Base-by-base conservation (phyloP, 1,140 invertebrate species). In the Trissolcus basalis region DNA sequence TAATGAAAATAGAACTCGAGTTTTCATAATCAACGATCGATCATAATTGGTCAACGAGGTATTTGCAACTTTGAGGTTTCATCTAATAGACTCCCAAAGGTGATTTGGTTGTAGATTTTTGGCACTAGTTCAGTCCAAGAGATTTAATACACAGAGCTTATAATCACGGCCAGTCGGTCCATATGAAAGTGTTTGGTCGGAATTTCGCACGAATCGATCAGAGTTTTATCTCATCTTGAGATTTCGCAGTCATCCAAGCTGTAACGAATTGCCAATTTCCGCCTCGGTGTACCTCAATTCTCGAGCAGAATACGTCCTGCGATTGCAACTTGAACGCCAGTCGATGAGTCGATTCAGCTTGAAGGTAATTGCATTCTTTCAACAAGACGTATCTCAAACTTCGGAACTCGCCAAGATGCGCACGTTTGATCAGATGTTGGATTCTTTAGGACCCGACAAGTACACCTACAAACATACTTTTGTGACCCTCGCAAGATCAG, bases 211-310 rank as follows among this genome's bases (percentile, higher is more conserved):
- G 65, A 70, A 70, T 76, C 65, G 73, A 76, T 70, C 55, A 61
- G 44, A 32, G 65, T 60, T 76, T 64, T 69, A 76, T 75, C 72
- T 75, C 48, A 36, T 15, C 39, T 56, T 15, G 47, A 75, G 64
- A 68, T 60, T 72, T 65, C 60, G 61, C 43, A 67, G 53, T 58
- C 59, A 75, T 67, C 61, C 15, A 58, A 63, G 27, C 44, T 19
- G 33, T 58, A 71, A 63, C 77, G 51, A 70, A 75, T 45, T 63
- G 58, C 65, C 74, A 71, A 77, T 77, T 68, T 77, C 74, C 61
- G 64, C 36, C 56, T 53, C 15, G 69, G 69, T 55, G 44, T 65
- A 49, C 55, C 69, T 73, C 69, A 54, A 60, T 60, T 49, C 45
- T 56, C 61, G 51, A 54, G 19, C 16, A 13, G 55, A 59, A 51